A percentile compares a stretch with the other conserved stretches of the same genome.
Evolutionary conservation across 2,888 invertebrate genomes (phyloP).

Genomic region (Pasiphila rectangulata): DNA sequence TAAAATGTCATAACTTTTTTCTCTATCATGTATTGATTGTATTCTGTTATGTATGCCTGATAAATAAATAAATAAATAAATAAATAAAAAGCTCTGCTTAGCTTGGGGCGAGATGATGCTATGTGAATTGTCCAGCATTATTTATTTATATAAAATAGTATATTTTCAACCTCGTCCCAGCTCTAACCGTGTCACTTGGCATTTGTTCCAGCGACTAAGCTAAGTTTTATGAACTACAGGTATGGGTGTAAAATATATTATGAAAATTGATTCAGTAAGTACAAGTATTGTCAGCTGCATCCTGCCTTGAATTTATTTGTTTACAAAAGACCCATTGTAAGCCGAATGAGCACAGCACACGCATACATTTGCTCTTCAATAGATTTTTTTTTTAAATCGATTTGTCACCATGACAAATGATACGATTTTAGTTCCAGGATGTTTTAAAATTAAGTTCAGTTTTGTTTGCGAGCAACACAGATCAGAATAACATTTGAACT

Average conservation of each 20-base stretch:
- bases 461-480: neutral
- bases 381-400: conserved; percentile 23
- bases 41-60: too few species aligned
- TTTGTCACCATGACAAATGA: neutral
- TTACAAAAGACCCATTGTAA: conserved; percentile 3
- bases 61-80: too few species aligned
- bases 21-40: too few species aligned
- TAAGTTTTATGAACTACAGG: too few species aligned
- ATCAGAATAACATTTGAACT: conserved; percentile 42
- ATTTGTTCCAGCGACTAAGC: too few species aligned
- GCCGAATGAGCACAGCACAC: conserved; percentile 20
- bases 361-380: conserved; percentile 15
- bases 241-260: neutral
- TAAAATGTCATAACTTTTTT: too few species aligned
- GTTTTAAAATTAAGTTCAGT: neutral
- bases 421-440: neutral
- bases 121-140: too few species aligned
- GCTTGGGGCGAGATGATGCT: too few species aligned
- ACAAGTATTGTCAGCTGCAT: neutral
- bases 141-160: too few species aligned
- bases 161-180: too few species aligned
- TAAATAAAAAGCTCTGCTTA: too few species aligned
- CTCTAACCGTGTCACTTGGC: too few species aligned
- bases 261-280: neutral
- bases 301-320: neutral